Conservation (phyloP, 2,888 invertebrate genomes). For the Rugalucina vietnamica region DNA sequence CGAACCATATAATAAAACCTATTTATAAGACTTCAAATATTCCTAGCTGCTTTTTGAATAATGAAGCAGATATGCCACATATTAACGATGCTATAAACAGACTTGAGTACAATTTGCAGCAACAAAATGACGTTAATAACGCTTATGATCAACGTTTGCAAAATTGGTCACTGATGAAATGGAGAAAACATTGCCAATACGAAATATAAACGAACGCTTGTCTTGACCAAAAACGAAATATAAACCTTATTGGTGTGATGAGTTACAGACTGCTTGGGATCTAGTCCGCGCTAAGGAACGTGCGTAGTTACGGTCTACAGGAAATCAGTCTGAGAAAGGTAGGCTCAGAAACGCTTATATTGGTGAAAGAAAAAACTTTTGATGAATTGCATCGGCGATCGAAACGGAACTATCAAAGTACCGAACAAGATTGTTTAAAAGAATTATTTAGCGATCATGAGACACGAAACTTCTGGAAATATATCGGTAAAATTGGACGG, state of each 20-base stretch:
- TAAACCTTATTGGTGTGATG: slow-evolving; percentile 14
- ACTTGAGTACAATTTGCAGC: not conserved
- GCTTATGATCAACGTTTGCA: not conserved
- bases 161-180: not conserved
- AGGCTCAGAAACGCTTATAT: not conserved
- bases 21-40: not conserved
- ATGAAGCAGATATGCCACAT: not conserved
- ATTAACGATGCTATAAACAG: not conserved
- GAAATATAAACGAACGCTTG: not conserved
- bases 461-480: slow-evolving; percentile 34
- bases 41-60: not conserved
- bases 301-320: not conserved
- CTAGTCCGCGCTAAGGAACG: slow-evolving; percentile 11
- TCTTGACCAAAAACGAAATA: not conserved
- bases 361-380: not conserved
- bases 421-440: slow-evolving; percentile 9
- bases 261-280: slow-evolving; percentile 9
- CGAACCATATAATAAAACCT: too few species aligned
- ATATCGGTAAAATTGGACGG: slow-evolving; percentile 26
- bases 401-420: slow-evolving; percentile 24
- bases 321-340: not conserved
- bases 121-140: not conserved
- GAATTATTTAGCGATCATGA: not conserved
- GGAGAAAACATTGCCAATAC: not conserved
- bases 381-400: slow-evolving; percentile 20